Evolutionary conservation across 1,140 invertebrate genomes (phyloP).

Genomic region (Agrypnia vestita): DNA sequence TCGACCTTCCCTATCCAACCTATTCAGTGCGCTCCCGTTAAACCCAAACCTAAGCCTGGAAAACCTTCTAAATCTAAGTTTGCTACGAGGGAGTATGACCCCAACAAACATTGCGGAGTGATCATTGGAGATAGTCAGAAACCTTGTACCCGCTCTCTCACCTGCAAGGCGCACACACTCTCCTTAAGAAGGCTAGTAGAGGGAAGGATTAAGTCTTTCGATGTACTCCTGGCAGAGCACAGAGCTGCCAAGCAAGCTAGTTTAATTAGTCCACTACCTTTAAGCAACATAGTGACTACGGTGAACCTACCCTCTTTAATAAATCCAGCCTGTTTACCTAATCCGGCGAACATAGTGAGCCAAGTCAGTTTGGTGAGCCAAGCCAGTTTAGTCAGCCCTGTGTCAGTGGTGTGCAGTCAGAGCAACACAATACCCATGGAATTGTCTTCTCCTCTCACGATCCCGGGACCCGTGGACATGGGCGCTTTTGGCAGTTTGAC

Average conservation of each 20-base stretch:
- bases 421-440: not conserved
- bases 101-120: slow-evolving; percentile 88
- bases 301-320: slow-evolving; percentile 1
- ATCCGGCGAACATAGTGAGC: not conserved
- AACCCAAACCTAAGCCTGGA: slow-evolving; percentile 70
- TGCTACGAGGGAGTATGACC: slow-evolving; percentile 83
- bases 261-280: slow-evolving; percentile 7
- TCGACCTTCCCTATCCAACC: slow-evolving; percentile 59
- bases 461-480: not conserved
- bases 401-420: slow-evolving; percentile 13
- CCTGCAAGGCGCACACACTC: slow-evolving; percentile 88
- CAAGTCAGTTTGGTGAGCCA: slow-evolving; percentile 1
- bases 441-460: slow-evolving; percentile 1
- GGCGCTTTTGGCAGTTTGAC: not conserved
- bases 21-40: slow-evolving; percentile 61
- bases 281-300: not conserved
- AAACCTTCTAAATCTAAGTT: slow-evolving; percentile 73
- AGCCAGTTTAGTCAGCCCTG: not conserved
- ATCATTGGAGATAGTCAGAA: slow-evolving; percentile 79
- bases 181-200: slow-evolving; percentile 82
- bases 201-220: slow-evolving; percentile 84
- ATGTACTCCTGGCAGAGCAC: slow-evolving; percentile 85
- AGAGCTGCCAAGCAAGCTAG: slow-evolving; percentile 76
- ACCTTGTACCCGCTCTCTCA: slow-evolving; percentile 86
- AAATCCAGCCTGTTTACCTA: slow-evolving; percentile 18